phyloP scores from a whole-genome alignment of 2,888 invertebrate species.

The Mimachlamys varia region DNA sequence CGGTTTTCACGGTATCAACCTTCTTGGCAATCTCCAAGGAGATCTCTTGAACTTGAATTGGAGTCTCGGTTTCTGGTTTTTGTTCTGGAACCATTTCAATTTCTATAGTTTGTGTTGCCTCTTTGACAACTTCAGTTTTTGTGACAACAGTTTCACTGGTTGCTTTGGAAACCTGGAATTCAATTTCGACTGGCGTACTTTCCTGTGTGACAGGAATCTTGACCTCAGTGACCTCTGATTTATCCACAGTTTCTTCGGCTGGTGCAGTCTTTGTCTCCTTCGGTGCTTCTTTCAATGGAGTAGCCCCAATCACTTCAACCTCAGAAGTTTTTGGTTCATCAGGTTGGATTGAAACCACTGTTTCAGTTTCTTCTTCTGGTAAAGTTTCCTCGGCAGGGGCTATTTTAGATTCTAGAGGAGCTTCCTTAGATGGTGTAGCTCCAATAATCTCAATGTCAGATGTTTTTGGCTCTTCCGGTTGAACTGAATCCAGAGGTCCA shows the following conservation, averaged over 20 bases:
- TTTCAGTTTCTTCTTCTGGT: constrained; percentile 38
- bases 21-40: constrained; percentile 34
- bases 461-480: too few species aligned
- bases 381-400: constrained; percentile 31
- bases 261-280: background rate
- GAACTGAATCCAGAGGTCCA: too few species aligned
- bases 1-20: constrained; percentile 56
- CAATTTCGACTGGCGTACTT: background rate
- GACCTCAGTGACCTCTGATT: constrained; percentile 24
- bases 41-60: constrained; percentile 6
- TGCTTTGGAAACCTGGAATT: background rate
- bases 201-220: constrained; percentile 30
- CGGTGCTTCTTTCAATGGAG: constrained; percentile 36
- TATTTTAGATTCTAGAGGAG: background rate
- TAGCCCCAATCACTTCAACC: too few species aligned
- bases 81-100: constrained; percentile 41
- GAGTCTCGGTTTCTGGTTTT: constrained; percentile 36
- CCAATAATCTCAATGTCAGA: too few species aligned
- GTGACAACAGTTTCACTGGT: background rate
- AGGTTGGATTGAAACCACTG: too few species aligned
- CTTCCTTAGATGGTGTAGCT: background rate
- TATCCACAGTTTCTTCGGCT: constrained; percentile 34
- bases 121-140: constrained; percentile 19
- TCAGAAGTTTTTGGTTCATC: too few species aligned
- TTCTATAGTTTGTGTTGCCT: background rate